Base-by-base conservation (phyloP, 2,888 invertebrate genomes). In the Magallana nippona region DNA sequence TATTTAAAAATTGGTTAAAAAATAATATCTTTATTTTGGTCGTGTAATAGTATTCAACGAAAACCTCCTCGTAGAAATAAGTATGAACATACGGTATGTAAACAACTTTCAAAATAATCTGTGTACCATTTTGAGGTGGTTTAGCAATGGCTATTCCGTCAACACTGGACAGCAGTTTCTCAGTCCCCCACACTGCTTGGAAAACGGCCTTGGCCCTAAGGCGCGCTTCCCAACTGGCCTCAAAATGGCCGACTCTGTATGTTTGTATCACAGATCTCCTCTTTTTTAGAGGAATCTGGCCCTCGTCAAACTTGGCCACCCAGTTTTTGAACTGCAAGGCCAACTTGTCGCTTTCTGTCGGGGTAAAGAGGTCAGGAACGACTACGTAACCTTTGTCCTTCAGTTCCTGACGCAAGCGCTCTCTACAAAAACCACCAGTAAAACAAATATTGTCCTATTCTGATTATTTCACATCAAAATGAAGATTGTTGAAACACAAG, bases 81-180 rank as follows among this genome's bases (percentile, higher is more conserved):
- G 27, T 27, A 27, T 27, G 27, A 27, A 27, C 27, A 27, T 27
- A n/a, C n/a, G n/a, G n/a, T n/a, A 2, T 27, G 27, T 27, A 27
- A 27, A 27, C 27, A 27, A 27, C 27, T 27, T 44, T 44, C 44
- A 44, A 44, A 44, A 44, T 44, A 44, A 8, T 44, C 8, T 44
- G 44, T 44, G 10, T 81, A 86, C 86, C 79, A 44, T 77, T 27
- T 83, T 89, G 88, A 27, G 90, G 89, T 15, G 90, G 90, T 22
- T 82, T 79, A 10, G 88, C 86, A 11, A 89, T 83, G 3, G 90
- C 88, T 10, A 89, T 83, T 17, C 87, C 89, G 78, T 89, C 89
- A 10, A 83, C 63, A 71, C 90, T 89, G 11, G 86, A 85, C 22
- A 87, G 79, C 13, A 90, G 83, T 57, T 88, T 89, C 10, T 86